A percentile compares a stretch with the other conserved stretches of the same genome.
These are phyloP conservation scores for Hyperoplus lanceolatus DNA, from an alignment of 2,797 vertebrate species.

Conservation along the genomic window DNA sequence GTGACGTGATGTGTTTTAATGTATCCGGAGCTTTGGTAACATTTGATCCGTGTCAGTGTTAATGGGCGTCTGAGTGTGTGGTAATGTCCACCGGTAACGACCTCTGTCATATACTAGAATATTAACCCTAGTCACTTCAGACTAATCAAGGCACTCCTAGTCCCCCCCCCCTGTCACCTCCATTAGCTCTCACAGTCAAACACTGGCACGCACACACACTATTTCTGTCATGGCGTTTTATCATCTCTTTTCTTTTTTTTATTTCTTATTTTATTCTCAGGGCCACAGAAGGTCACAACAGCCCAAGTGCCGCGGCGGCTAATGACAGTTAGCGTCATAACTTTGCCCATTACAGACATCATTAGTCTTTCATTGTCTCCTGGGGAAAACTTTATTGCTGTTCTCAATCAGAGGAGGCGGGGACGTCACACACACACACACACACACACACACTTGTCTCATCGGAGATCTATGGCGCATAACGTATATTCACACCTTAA, in stretches of 20 bases:
- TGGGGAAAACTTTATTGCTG: constrained; percentile 51
- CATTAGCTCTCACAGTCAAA: constrained; percentile 54
- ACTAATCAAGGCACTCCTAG: constrained; percentile 53
- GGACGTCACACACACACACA: constrained; percentile 38
- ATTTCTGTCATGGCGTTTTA: constrained; percentile 11
- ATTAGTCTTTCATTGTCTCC: constrained; percentile 71
- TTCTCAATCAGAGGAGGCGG: constrained; percentile 51
- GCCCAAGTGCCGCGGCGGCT: constrained; percentile 46
- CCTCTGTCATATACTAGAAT: constrained; percentile 55
- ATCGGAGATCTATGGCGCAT: constrained; percentile 56
- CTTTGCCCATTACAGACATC: constrained; percentile 68
- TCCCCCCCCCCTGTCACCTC: constrained; percentile 49
- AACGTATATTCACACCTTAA: constrained; percentile 48
- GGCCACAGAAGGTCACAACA: constrained; percentile 33
- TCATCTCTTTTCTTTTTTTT: constrained; percentile 23
- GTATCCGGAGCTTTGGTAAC: constrained; percentile 38
- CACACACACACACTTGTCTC: constrained; percentile 43
- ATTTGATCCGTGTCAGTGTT: constrained; percentile 64
- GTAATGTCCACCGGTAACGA: constrained; percentile 65
- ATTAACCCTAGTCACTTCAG: constrained; percentile 68
- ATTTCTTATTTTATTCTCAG: constrained; percentile 14
- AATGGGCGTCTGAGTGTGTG: constrained; percentile 61
- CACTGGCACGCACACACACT: constrained; percentile 12
- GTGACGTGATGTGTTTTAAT: constrained; percentile 25
- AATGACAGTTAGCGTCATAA: constrained; percentile 71